A percentile compares a stretch with the other conserved stretches of the same genome.
phyloP scores from a whole-genome alignment of 2,888 invertebrate genomes.

The Tetanocera ferruginea region DNA sequence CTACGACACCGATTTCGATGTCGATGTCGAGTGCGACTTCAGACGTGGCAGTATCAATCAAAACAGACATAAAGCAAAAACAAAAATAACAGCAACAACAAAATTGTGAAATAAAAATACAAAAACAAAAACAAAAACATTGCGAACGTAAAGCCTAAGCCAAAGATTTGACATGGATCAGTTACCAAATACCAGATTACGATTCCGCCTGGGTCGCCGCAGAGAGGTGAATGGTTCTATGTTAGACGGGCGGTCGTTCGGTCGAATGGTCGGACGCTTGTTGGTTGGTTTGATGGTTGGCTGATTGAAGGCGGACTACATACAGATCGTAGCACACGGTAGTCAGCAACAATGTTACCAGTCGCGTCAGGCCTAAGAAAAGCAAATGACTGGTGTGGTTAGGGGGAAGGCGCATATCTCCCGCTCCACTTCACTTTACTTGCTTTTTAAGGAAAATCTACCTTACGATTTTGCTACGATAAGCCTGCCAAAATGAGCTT shows the following conservation, averaged over 20 bases:
- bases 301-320: neutral
- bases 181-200: constrained; percentile 70
- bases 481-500: constrained; percentile 37
- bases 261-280: neutral
- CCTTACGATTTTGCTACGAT: no score
- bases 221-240: constrained; percentile 14
- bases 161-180: constrained; percentile 71
- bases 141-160: constrained; percentile 59
- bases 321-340: neutral
- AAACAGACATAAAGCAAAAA: constrained; percentile 53
- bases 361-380: no score
- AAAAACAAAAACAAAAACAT: constrained; percentile 47
- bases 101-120: constrained; percentile 24
- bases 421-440: neutral
- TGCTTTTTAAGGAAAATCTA: constrained; percentile 42
- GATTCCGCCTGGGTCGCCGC: constrained; percentile 64
- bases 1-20: constrained; percentile 33
- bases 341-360: neutral
- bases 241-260: constrained; percentile 2
- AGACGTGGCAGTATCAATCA: constrained; percentile 57
- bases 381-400: neutral
- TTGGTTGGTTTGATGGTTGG: constrained; percentile 13
- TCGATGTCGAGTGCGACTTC: constrained; percentile 33
- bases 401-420: neutral
- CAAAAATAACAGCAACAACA: constrained; percentile 44